Evolutionary conservation across 64 coral and sea anemone genomes (phyloP).

Genomic region (Hydrozoanthus tunicans): DNA sequence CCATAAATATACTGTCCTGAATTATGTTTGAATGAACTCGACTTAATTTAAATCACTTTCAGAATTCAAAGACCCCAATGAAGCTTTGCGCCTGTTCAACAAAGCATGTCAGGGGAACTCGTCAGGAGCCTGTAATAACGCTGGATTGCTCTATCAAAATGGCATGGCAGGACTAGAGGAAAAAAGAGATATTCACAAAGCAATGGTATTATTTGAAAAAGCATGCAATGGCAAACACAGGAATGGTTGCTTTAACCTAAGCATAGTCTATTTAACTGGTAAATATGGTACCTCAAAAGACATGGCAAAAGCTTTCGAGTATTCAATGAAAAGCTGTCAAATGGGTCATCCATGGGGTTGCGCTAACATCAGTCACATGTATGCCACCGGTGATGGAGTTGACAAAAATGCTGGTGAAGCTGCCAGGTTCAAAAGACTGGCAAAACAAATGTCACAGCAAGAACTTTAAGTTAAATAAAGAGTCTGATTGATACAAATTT

Average conservation of each 20-base stretch:
- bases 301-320: conserved; percentile 88
- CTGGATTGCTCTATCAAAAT: conserved; percentile 95
- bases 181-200: conserved; percentile 84
- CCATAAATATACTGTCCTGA: neutral
- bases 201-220: conserved; percentile 77
- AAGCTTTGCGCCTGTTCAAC: conserved; percentile 85
- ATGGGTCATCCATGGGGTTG: conserved; percentile 94
- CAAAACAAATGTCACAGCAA: conserved; percentile 70
- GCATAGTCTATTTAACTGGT: conserved; percentile 86
- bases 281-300: conserved; percentile 85
- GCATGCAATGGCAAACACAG: conserved; percentile 71
- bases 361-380: conserved; percentile 92
- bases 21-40: neutral
- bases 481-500: neutral
- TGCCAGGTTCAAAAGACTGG: conserved; percentile 79
- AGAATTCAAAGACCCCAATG: conserved; percentile 88
- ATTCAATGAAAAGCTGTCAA: conserved; percentile 88
- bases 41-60: conserved; percentile 21
- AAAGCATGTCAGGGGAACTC: conserved; percentile 71
- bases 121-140: conserved; percentile 94
- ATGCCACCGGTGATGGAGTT: conserved; percentile 88
- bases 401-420: conserved; percentile 78
- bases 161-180: conserved; percentile 71
- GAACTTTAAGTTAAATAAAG: neutral
- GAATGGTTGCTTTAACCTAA: conserved; percentile 97